phyloP scores from a whole-genome alignment of 2,888 invertebrate species.

The Xestia xanthographa region DNA sequence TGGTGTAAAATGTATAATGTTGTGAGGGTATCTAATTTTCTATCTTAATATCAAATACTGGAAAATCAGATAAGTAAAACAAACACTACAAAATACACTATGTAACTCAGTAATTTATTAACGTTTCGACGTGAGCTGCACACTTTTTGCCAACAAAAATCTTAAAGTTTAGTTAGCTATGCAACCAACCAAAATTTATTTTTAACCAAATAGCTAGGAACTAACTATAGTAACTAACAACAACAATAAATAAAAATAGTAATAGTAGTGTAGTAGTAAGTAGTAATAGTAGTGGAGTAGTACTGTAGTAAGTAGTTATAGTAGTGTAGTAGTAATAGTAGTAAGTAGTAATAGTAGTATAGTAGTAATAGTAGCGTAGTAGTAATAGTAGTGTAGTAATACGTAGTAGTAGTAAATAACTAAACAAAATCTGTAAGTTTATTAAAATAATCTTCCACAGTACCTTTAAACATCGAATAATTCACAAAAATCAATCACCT shows the following conservation, averaged over 20 bases:
- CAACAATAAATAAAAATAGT: too few species aligned
- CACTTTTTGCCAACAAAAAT: background rate
- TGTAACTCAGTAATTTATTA: background rate
- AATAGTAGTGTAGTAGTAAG: too few species aligned
- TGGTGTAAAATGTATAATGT: background rate
- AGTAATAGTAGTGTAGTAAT: background rate
- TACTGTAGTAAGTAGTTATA: too few species aligned
- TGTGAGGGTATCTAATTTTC: background rate
- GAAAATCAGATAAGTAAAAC: background rate
- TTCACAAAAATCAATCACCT: conserved; percentile 39
- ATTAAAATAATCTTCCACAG: background rate
- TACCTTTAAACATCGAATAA: background rate
- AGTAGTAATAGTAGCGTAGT: too few species aligned
- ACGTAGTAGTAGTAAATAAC: too few species aligned
- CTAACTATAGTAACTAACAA: too few species aligned
- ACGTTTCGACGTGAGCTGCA: background rate
- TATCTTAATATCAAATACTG: background rate
- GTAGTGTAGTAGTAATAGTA: too few species aligned
- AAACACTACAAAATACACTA: background rate
- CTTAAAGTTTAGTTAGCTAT: background rate
- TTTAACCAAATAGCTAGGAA: too few species aligned
- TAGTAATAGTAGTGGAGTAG: too few species aligned
- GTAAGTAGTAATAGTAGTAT: too few species aligned
- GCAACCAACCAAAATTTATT: background rate
- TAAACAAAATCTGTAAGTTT: background rate